phyloP scores from a whole-genome alignment of 2,888 invertebrate genomes.

The Pristionchus japonicus region DNA sequence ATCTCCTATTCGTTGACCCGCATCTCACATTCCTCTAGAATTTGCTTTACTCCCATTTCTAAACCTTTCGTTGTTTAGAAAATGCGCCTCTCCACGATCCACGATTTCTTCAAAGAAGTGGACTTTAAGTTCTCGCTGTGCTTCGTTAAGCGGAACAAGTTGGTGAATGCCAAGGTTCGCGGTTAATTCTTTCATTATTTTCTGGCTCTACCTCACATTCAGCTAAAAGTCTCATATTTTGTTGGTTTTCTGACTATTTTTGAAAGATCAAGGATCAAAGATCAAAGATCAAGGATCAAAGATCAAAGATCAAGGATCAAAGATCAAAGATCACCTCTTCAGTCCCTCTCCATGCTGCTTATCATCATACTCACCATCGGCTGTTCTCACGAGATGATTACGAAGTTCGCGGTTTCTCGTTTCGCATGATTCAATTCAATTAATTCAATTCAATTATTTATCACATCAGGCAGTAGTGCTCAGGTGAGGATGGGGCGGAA shows the following conservation, averaged over 20 bases:
- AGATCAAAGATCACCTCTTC: not conserved
- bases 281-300: not conserved
- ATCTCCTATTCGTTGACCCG: too few species aligned
- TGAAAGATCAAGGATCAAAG: not conserved
- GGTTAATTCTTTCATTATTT: not conserved
- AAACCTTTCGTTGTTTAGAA: not conserved
- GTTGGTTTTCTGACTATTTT: not conserved
- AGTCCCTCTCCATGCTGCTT: not conserved
- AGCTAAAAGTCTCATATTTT: not conserved
- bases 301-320: not conserved
- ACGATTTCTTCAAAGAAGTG: not conserved
- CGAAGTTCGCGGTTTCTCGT: not conserved
- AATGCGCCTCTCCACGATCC: not conserved
- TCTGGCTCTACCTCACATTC: not conserved
- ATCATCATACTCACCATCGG: not conserved
- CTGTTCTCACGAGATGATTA: not conserved
- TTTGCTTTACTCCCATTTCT: too few species aligned
- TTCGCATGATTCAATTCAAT: too few species aligned
- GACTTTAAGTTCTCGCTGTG: not conserved
- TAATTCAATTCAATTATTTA: too few species aligned
- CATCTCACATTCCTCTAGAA: too few species aligned
- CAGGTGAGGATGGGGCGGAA: too few species aligned
- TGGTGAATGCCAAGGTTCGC: slow-evolving; percentile 13
- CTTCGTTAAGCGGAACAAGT: not conserved
- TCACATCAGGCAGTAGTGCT: too few species aligned